Evolutionary conservation across 2,888 invertebrate species (phyloP), one percentile per base, ranked within the genome.

Genomic region (Lordiphosa andalusiaca): DNA sequence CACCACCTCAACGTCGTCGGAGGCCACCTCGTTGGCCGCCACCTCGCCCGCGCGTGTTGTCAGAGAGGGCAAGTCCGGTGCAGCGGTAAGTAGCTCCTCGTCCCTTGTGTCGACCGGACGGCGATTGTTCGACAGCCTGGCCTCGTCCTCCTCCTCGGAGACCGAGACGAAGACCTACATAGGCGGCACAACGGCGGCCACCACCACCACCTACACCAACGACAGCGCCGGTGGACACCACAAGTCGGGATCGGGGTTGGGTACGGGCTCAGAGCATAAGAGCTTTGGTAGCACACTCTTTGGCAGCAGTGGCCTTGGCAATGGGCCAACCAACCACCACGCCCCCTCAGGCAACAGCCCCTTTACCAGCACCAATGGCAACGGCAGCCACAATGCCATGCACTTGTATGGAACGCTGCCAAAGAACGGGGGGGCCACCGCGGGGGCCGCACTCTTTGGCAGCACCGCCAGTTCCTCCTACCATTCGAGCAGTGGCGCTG

Each of bases 371-470:
- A 74, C 80, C 58, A 86, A 86, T 55, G 75, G 78, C 51, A 81
- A 77, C 61, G 72, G 73, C 58, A 74, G 67, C 61, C 78, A 85
- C 69, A 87, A 85, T 73, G 87, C 87, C 69, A 86, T 89, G 86
- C 73, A 88, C 46, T 62, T 88, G 10, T 89, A 90, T 69, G 88
- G 89, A 37, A 90, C 90, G 4, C 60, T 90, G 73, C 90, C 90
- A 41, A 90, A 90, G 76, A 84, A 86, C 21, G 74, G 83, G 6
- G 74, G 83, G 6, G 67, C 63, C 23, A 25, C 58, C 42, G 76
- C 63, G 5, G 66, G 63, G 37, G 50, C 63, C 6, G 57, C 62
- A 7, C 39, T 63, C 25, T 63, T 63, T 44, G 71, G 77, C 67
- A 67, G 71, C 54, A 80, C 71, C 38, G 71, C 71, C 44, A 76